Conservation (phyloP, 2,797 vertebrate genomes). For the Botia kubotai region DNA sequence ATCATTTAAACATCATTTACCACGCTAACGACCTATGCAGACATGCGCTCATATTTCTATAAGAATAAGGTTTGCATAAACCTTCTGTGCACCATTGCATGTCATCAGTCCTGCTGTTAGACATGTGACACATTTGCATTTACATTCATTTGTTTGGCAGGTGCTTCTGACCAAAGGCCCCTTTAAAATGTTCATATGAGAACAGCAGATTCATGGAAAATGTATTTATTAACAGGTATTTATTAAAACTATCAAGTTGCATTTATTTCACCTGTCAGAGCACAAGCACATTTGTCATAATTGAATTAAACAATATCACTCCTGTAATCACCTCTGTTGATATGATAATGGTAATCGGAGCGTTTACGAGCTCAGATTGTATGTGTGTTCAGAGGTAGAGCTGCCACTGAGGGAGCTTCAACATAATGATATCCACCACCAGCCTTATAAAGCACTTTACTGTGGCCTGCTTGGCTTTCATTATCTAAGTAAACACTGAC, state of each 20-base stretch:
- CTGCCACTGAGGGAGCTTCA: slow-evolving; percentile 28
- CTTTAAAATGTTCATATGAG: neutral
- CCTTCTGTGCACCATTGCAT: slow-evolving; percentile 8
- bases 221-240: neutral
- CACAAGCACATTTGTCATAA: neutral
- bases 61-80: slow-evolving; percentile 32
- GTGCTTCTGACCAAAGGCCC: slow-evolving; percentile 15
- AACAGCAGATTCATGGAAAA: neutral
- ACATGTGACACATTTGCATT: neutral
- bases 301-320: neutral
- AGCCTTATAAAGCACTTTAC: slow-evolving; percentile 18
- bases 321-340: slow-evolving; percentile 1
- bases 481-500: neutral
- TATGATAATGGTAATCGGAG: neutral
- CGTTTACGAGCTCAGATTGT: slow-evolving; percentile 14
- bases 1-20: neutral
- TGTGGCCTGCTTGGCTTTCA: neutral
- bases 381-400: slow-evolving; percentile 25
- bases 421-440: neutral
- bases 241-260: neutral
- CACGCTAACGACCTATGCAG: slow-evolving; percentile 8
- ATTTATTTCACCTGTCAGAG: neutral
- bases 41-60: neutral
- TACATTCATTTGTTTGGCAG: slow-evolving; percentile 28
- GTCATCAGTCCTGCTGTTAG: slow-evolving; percentile 6